Conservation (phyloP, 1,140 invertebrate genomes). For the Euborellia annulipes region DNA sequence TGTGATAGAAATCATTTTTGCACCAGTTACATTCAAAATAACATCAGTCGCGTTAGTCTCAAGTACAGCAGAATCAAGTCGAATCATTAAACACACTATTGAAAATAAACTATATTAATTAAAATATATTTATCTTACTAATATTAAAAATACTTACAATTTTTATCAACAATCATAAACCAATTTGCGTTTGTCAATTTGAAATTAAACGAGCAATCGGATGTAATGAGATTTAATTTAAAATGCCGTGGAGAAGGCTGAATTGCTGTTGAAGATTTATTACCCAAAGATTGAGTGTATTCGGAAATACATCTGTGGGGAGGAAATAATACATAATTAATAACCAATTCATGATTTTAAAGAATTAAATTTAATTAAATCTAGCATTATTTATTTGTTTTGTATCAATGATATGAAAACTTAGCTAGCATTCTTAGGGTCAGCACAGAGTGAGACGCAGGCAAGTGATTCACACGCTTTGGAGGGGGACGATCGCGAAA, state of each 20-base stretch:
- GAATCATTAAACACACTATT: conserved; percentile 38
- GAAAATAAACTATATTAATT: too few relatives aligned
- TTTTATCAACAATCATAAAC: conserved; percentile 44
- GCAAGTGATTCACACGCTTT: too few relatives aligned
- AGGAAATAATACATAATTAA: conserved; percentile 1
- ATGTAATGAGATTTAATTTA: too few relatives aligned
- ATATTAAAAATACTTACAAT: conserved; percentile 29
- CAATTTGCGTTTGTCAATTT: conserved; percentile 43
- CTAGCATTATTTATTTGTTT: too few relatives aligned
- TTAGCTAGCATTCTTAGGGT: too few relatives aligned
- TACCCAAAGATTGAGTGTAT: not conserved
- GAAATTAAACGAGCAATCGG: conserved; percentile 18
- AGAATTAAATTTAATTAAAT: too few relatives aligned
- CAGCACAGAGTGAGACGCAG: too few relatives aligned
- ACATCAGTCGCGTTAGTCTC: conserved; percentile 27
- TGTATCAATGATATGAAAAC: too few relatives aligned
- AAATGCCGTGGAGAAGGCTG: not conserved
- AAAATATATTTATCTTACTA: too few relatives aligned
- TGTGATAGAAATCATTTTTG: conserved; percentile 24
- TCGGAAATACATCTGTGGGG: conserved; percentile 5
- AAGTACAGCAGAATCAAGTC: conserved; percentile 35
- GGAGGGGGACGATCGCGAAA: too few relatives aligned
- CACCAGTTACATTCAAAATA: conserved; percentile 22
- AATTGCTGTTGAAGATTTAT: conserved; percentile 5
- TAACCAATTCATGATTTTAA: too few relatives aligned